These are phyloP conservation scores for Ectemnius cavifrons DNA, from an alignment of 2,888 invertebrate species.

Conservation along the genomic window DNA sequence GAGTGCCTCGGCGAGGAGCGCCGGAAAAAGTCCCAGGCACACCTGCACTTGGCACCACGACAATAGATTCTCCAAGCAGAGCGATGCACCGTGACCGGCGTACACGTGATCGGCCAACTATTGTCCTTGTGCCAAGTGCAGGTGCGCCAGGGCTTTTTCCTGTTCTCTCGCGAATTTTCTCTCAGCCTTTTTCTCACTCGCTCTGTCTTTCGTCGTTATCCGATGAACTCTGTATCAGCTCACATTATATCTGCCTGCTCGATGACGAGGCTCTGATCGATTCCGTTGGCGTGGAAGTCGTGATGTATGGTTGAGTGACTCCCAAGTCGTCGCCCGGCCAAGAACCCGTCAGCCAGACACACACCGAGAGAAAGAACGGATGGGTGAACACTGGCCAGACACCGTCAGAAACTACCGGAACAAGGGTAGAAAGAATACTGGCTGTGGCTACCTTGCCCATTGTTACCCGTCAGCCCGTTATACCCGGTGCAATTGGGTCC, in stretches of 20 bases:
- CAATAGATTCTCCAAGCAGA: slow-evolving; percentile 22
- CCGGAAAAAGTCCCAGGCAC: slow-evolving; percentile 38
- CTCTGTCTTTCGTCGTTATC: not conserved
- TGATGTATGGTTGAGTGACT: no score
- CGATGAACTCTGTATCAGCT: slow-evolving; percentile 2
- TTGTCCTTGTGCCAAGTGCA: slow-evolving; percentile 23
- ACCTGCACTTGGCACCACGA: slow-evolving; percentile 43
- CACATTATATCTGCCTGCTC: slow-evolving; percentile 1
- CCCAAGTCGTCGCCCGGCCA: not conserved
- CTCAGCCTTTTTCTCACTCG: no score
- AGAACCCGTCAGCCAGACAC: not conserved
- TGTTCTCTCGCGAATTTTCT: not conserved
- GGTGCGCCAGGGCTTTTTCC: slow-evolving; percentile 23
- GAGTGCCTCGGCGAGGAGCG: slow-evolving; percentile 12
- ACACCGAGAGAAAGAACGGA: not conserved
- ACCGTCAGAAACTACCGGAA: no score
- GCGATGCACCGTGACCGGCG: slow-evolving; percentile 3
- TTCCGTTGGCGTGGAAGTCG: not conserved
- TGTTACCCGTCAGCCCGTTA: no score
- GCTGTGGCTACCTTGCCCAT: no score
- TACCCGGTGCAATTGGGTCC: no score
- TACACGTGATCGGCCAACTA: slow-evolving; percentile 2
- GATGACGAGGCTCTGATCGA: slow-evolving; percentile 5
- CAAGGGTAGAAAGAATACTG: no score
- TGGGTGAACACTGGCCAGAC: no score